Evolutionary conservation across 2,888 invertebrate genomes (phyloP).

Genomic region (Sinelater perroti): DNA sequence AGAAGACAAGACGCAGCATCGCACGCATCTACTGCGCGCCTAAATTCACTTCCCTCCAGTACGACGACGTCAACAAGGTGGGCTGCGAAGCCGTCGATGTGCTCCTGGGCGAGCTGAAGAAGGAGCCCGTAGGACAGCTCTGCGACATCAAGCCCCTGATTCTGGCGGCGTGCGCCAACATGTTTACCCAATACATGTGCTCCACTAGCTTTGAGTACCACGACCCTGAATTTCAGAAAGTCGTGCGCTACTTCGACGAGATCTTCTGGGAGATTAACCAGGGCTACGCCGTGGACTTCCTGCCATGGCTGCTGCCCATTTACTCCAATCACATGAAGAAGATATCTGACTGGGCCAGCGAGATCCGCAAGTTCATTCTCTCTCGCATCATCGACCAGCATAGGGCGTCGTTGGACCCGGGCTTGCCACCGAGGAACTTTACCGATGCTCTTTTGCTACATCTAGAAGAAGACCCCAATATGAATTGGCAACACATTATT

Average conservation of each 20-base stretch:
- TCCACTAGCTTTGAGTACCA: slow-evolving; percentile 77
- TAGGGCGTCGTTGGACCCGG: slow-evolving; percentile 65
- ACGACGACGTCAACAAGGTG: slow-evolving; percentile 75
- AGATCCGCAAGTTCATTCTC: slow-evolving; percentile 78
- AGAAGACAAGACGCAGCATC: slow-evolving; percentile 79
- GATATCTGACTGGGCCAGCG: slow-evolving; percentile 73
- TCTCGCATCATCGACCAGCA: slow-evolving; percentile 73
- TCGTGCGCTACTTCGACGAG: slow-evolving; percentile 79
- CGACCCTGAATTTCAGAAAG: slow-evolving; percentile 72
- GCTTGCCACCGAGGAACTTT: slow-evolving; percentile 76
- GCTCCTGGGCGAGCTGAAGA: slow-evolving; percentile 67
- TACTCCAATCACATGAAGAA: slow-evolving; percentile 74
- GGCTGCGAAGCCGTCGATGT: slow-evolving; percentile 72
- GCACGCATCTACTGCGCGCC: slow-evolving; percentile 85
- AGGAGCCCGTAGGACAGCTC: slow-evolving; percentile 57
- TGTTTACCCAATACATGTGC: slow-evolving; percentile 89
- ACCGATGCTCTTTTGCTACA: slow-evolving; percentile 81
- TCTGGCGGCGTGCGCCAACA: slow-evolving; percentile 80
- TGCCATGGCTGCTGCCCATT: slow-evolving; percentile 82
- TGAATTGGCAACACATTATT: slow-evolving; percentile 81
- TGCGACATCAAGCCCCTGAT: slow-evolving; percentile 76
- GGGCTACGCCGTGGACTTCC: slow-evolving; percentile 85
- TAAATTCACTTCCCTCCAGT: slow-evolving; percentile 75
- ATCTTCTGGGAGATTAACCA: slow-evolving; percentile 94
- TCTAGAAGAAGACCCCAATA: slow-evolving; percentile 69